Evolutionary conservation across 2,797 vertebrate species (phyloP), one percentile per base, ranked within the genome.

Genomic region (Gymnothorax javanicus): DNA sequence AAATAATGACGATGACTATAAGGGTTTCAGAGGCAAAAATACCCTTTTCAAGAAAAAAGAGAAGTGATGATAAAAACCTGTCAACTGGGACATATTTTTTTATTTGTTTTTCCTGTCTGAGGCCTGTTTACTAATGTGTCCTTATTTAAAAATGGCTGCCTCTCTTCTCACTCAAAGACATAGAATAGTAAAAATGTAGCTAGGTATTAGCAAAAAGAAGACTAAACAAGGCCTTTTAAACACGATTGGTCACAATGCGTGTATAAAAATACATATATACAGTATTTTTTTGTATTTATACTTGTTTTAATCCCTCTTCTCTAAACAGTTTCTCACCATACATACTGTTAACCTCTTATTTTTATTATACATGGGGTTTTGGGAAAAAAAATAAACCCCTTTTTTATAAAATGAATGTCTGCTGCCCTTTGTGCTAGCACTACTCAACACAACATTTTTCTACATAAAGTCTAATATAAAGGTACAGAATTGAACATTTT

Each of bases 211-310:
- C 90, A 75, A 90, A 52, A 81, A 81, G 33, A 43, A 59, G 77
- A 89, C 90, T 91, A 95, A 95, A 96, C 92, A 91, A 84, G 87
- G 89, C 88, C 86, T 89, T 82, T 69, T 87, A 87, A 81, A 56
- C 52, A 52, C 27, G 52, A 7, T 58, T 89, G 91, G 73, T 87
- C 90, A 89, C 75, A 92, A 86, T 88, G 11, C 11, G 11, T 50
- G 50, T 79, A 54, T 93, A 84, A 82, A 84, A 84, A 69, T 25
- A 69, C 23, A 69, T 67, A 67, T 67, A 67, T 17, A 89, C 88
- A 92, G 91, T 90, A 84, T 85, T 73, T 92, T 88, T 86, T 84
- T 95, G 93, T 96, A 95, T 96, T 95, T 96, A 95, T 94, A 89
- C 89, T 88, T 92, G 89, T 93, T 87, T 94, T 95, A 95, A 94